phyloP scores from a whole-genome alignment of 2,113 vertebrate genomes.

The Cricetomys ansorgei region DNA sequence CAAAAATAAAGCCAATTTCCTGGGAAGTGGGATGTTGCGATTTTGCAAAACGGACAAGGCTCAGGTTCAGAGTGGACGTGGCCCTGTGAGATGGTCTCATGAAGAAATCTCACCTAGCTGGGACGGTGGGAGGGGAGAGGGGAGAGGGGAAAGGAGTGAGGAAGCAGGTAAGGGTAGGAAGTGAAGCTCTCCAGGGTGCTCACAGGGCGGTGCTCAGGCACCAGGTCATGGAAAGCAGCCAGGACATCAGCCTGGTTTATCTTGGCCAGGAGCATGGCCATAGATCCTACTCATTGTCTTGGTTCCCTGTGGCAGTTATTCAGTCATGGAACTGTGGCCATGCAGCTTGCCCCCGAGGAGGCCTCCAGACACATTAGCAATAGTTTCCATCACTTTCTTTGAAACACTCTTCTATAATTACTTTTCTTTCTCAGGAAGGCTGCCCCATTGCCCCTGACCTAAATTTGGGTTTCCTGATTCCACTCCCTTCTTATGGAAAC shows the following conservation, averaged over 20 bases:
- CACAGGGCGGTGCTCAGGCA: neutral
- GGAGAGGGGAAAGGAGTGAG: too few relatives aligned
- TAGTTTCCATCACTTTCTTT: slow-evolving; percentile 56
- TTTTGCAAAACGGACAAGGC: neutral
- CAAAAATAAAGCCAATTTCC: neutral
- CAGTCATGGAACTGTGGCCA: neutral
- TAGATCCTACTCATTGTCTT: slow-evolving; percentile 54
- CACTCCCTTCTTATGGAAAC: slow-evolving; percentile 58
- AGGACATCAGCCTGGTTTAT: slow-evolving; percentile 34
- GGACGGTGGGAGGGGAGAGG: neutral
- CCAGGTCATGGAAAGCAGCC: neutral
- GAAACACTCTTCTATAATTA: slow-evolving; percentile 61
- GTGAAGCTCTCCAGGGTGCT: neutral
- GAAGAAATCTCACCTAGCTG: neutral
- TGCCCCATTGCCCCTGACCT: slow-evolving; percentile 46
- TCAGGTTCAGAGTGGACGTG: neutral
- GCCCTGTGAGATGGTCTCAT: neutral
- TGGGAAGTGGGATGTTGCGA: neutral
- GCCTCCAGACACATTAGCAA: slow-evolving; percentile 21
- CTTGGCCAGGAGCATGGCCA: neutral
- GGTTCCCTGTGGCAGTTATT: neutral
- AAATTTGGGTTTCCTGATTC: slow-evolving; percentile 74
- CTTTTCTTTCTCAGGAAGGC: slow-evolving; percentile 65
- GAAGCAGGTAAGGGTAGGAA: neutral
- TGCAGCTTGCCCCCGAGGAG: neutral